A percentile compares a stretch with the other conserved stretches of the same genome.
phyloP scores from a whole-genome alignment of 1,140 invertebrate species.

The Phymorhynchus buccinoides region DNA sequence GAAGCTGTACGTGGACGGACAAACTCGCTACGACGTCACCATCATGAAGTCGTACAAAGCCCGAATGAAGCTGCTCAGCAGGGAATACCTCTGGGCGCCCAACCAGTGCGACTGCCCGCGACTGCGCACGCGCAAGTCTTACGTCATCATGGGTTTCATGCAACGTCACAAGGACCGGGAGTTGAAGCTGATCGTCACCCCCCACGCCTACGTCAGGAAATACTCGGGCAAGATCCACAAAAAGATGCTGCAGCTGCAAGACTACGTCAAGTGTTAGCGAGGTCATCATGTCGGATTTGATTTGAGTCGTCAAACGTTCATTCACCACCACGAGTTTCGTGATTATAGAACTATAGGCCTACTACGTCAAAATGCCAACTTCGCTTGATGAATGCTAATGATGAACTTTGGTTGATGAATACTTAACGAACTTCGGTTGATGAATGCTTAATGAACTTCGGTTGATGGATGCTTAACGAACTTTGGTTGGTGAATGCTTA shows the following conservation, averaged over 20 bases:
- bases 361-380: too few relatives aligned
- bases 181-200: slow-evolving; percentile 28
- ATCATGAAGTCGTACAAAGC: slow-evolving; percentile 42
- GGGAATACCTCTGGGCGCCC: slow-evolving; percentile 47
- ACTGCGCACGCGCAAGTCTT: slow-evolving; percentile 32
- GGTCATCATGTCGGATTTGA: background rate
- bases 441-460: too few relatives aligned
- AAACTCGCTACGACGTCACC: slow-evolving; percentile 45
- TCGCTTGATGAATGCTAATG: too few relatives aligned
- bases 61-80: slow-evolving; percentile 26
- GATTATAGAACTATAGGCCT: too few relatives aligned
- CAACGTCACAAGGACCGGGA: slow-evolving; percentile 12
- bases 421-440: too few relatives aligned
- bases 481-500: too few relatives aligned
- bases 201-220: slow-evolving; percentile 37
- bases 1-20: slow-evolving; percentile 19
- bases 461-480: too few relatives aligned
- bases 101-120: slow-evolving; percentile 44
- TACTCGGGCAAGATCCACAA: slow-evolving; percentile 26
- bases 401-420: too few relatives aligned
- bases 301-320: too few relatives aligned
- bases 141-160: slow-evolving; percentile 46
- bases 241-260: slow-evolving; percentile 12
- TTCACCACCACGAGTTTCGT: too few relatives aligned
- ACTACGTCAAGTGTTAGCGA: slow-evolving; percentile 6